phyloP scores from a whole-genome alignment of 2,797 vertebrate species.

The Tiaroga cobitis region DNA sequence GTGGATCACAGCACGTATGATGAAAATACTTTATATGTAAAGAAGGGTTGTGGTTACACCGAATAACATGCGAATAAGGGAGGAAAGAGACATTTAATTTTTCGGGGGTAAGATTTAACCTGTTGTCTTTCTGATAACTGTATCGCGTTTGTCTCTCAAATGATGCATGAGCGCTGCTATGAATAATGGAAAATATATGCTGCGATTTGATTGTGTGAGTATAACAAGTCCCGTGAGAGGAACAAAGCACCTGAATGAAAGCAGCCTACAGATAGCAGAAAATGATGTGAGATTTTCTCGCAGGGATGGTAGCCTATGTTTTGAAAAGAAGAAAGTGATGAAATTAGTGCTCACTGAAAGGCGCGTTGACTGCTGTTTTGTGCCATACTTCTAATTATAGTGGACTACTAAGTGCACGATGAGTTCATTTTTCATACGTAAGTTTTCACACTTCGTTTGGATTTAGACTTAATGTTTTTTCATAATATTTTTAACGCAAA shows the following conservation, averaged over 20 bases:
- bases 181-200: slow-evolving; percentile 24
- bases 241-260: background rate
- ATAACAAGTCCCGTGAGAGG: background rate
- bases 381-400: background rate
- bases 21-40: slow-evolving; percentile 13
- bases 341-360: background rate
- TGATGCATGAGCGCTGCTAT: slow-evolving; percentile 35
- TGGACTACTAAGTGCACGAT: background rate
- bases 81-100: slow-evolving; percentile 13
- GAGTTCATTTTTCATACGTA: background rate
- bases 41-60: background rate
- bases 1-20: slow-evolving; percentile 26
- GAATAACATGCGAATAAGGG: slow-evolving; percentile 36
- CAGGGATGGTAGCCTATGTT: background rate
- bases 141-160: slow-evolving; percentile 13
- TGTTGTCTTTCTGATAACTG: slow-evolving; percentile 60
- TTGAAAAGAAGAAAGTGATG: background rate
- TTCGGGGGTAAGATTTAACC: slow-evolving; percentile 63
- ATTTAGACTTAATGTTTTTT: background rate
- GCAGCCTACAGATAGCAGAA: background rate
- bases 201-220: background rate
- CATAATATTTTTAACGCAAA: background rate
- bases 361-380: background rate
- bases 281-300: background rate
- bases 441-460: background rate